A percentile compares a stretch with the other conserved stretches of the same genome.
These are phyloP conservation scores for Peromyscus californicus DNA, from an alignment of 2,113 vertebrate species.

Conservation along the genomic window DNA sequence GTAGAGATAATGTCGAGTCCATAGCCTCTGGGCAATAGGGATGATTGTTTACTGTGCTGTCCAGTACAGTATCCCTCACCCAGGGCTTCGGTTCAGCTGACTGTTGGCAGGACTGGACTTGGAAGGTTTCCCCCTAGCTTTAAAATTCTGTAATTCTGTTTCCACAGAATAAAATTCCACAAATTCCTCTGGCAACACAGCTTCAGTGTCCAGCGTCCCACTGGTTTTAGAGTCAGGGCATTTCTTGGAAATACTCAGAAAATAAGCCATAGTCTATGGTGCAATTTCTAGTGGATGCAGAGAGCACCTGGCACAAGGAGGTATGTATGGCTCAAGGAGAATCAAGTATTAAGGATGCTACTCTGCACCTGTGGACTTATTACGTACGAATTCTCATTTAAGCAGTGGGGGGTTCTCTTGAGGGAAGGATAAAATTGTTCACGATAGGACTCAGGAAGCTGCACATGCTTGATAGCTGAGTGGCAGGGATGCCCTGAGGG, in stretches of 20 bases:
- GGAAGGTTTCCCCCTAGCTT: background rate
- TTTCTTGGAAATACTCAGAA: constrained; percentile 48
- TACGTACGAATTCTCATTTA: background rate
- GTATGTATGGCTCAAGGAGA: too few species aligned
- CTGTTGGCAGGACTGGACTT: background rate
- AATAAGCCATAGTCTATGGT: background rate
- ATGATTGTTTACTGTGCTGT: background rate
- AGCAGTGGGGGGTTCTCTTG: background rate
- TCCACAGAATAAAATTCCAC: constrained; percentile 39
- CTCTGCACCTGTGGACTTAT: background rate
- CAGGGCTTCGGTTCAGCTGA: background rate
- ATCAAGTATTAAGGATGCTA: background rate
- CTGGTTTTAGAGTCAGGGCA: background rate
- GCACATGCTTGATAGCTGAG: background rate
- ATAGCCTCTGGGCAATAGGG: background rate
- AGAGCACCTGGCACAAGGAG: fast-evolving
- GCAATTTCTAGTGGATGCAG: background rate
- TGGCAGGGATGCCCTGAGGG: background rate
- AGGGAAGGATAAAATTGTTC: background rate
- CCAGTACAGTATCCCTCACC: background rate
- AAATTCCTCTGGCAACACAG: constrained; percentile 42
- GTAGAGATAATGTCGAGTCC: background rate
- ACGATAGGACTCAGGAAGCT: background rate
- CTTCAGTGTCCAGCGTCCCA: constrained; percentile 12
- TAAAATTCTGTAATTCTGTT: constrained; percentile 34